These are phyloP conservation scores for Thunnus albacares DNA, from an alignment of 2,797 vertebrate genomes.

Conservation along the genomic window DNA sequence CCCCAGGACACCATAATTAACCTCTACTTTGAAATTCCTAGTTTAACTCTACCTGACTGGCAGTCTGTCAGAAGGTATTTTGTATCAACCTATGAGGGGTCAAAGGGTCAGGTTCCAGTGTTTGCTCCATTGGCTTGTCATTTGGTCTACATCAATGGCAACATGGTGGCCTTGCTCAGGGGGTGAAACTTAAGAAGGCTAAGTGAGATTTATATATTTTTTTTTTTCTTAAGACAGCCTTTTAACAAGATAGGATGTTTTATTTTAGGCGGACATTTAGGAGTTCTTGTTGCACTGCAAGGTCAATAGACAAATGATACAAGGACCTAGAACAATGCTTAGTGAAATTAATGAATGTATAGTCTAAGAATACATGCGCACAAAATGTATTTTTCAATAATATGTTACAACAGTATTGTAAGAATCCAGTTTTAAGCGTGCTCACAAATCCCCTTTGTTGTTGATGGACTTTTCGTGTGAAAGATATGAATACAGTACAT, in stretches of 20 bases:
- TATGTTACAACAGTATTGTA: neutral
- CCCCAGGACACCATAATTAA: constrained; percentile 39
- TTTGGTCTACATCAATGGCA: constrained; percentile 34
- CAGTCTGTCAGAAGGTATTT: constrained; percentile 40
- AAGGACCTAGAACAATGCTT: neutral
- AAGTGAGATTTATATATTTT: constrained; percentile 20
- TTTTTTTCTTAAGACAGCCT: constrained; percentile 27
- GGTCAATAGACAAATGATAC: neutral
- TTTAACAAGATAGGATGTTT: constrained; percentile 26
- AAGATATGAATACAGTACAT: neutral
- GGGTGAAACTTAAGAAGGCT: constrained; percentile 61
- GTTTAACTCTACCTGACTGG: constrained; percentile 30
- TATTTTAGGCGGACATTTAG: neutral
- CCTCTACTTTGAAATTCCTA: constrained; percentile 20
- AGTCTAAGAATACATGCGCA: neutral
- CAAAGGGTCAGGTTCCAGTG: constrained; percentile 61
- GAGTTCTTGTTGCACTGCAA: neutral
- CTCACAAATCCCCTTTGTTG: constrained; percentile 2
- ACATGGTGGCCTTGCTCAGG: constrained; percentile 61
- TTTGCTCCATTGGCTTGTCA: constrained; percentile 24
- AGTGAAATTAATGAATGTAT: neutral
- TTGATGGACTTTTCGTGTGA: neutral
- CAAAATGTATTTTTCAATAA: neutral
- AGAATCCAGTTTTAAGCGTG: neutral
- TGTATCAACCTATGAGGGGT: constrained; percentile 44